Base-by-base conservation (phyloP, 2,797 vertebrate genomes). In the Sebastes itinus region DNA sequence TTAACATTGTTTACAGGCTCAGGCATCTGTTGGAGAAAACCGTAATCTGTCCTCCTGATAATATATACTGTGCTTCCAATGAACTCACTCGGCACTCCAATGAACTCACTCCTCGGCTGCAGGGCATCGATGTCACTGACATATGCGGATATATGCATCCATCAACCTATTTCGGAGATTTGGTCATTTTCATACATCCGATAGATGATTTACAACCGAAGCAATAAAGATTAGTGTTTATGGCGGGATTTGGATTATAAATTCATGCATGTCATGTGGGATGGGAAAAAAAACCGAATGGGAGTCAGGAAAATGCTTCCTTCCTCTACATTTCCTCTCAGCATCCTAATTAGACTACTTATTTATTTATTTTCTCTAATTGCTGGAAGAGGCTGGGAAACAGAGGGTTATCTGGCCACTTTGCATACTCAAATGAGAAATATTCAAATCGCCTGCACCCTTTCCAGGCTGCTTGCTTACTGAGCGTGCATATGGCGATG, bases 361-460 rank as follows among this genome's bases (percentile, higher is more conserved):
- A 78, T 92, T 89, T 89, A 89, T 91, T 89, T 89, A 89, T 92
- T 89, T 89, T 85, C 56, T 86, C 63, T 93, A 91, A 91, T 92
- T 93, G 81, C 81, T 78, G 73, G 46, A 87, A 84, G 83, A 88
- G 61, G 67, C 80, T 80, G 46, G 68, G 71, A 89, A 88, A 84
- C 80, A 77, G 63, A 75, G 73, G 70, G 72, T 78, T 92, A 90
- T 87, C 80, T 78, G 82, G 75, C 78, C 81, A 78, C 86, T 93
- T 93, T 93, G 84, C 90, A 90, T 92, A 83, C 80, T 66, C 78
- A 87, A 92, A 93, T 92, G 78, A 82, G 77, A 93, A 92, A 92
- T 92, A 93, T 93, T 93, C 75, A 90, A 92, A 93, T 89, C 2
- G 7, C 58, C 23, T 20, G 32, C 64, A 72, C 46, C 61, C 80